A percentile compares a stretch with the other conserved stretches of the same genome.
Evolutionary conservation across 92 coral and sea anemone species (phyloP).

Genomic region (Umimayanthus chanpuru): DNA sequence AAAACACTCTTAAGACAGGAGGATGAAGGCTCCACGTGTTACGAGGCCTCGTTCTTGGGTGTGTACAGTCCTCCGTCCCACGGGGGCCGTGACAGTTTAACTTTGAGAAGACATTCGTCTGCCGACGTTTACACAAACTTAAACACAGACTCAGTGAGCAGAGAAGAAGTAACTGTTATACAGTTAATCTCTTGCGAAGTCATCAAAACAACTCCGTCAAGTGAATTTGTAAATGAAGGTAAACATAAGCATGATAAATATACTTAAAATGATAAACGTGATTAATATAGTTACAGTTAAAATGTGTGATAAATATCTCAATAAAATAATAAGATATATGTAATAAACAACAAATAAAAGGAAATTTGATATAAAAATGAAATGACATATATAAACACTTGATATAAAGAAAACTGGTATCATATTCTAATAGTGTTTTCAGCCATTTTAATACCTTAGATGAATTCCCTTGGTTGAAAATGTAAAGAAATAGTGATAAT

Average conservation of each 20-base stretch:
- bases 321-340: too few species aligned
- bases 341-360: too few species aligned
- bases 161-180: neutral
- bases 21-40: neutral
- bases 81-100: neutral
- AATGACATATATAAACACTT: too few species aligned
- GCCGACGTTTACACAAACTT: neutral
- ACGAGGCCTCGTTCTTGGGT: neutral
- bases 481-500: too few species aligned
- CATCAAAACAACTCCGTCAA: conserved; percentile 5
- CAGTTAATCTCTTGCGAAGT: neutral
- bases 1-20: neutral
- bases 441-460: too few species aligned
- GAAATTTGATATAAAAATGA: too few species aligned
- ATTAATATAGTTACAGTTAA: too few species aligned
- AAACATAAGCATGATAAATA: neutral
- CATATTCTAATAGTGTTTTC: too few species aligned
- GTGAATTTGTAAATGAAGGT: neutral
- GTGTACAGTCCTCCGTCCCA: neutral
- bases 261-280: neutral
- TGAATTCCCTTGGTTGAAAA: too few species aligned
- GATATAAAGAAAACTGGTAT: too few species aligned
- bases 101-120: neutral
- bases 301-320: too few species aligned
- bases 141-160: neutral